Base-by-base conservation (phyloP, 2,113 vertebrate genomes). In the Nesogale talazaci region DNA sequence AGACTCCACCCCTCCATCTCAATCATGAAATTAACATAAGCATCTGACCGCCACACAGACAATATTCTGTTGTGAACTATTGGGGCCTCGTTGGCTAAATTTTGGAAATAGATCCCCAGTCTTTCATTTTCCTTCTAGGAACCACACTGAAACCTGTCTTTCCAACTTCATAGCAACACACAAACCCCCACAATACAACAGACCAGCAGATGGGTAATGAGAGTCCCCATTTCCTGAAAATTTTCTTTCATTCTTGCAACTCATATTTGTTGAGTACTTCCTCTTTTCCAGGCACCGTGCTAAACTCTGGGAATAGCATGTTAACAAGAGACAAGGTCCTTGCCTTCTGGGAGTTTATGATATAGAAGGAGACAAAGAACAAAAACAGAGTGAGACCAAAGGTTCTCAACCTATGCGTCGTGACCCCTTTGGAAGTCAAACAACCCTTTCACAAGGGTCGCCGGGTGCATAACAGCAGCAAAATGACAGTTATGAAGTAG, bases 301-400 rank as follows among this genome's bases (percentile, higher is more conserved):
- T 72, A 57, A 57, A 57, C 61, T 75, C 80, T 75, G 42, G 20
- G 29, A 27, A 88, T 40, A 65, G 27, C 11, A 8, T 16, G n/a
- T 63, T 83, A 86, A 86, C 94, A 77, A 75, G 5, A 59, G 15
- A 81, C 52, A 83, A 83, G 20, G 40, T 56, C 78, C 86, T 89
- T 77, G 23, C 25, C 46, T 86, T 86, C 36, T 27, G 56, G 77
- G n/a, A 74, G 36, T 69, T 88, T 75, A 57, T 2, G 5, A 0
- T 52, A 40, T 17, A 81, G 74, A 69, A 22, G 29, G 5, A 3
- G 27, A 92, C 57, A 75, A 16, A 78, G 40, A 89, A 83, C 84
- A 88, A 6, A 79, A 78, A 56, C 1, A 38, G 80, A 40, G 19
- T 79, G 70, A 46, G 16, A 61, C 46, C 46, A 52, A 12, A 9